phyloP scores from a whole-genome alignment of 2,888 invertebrate genomes.

The Drosophila neoperkinsi region DNA sequence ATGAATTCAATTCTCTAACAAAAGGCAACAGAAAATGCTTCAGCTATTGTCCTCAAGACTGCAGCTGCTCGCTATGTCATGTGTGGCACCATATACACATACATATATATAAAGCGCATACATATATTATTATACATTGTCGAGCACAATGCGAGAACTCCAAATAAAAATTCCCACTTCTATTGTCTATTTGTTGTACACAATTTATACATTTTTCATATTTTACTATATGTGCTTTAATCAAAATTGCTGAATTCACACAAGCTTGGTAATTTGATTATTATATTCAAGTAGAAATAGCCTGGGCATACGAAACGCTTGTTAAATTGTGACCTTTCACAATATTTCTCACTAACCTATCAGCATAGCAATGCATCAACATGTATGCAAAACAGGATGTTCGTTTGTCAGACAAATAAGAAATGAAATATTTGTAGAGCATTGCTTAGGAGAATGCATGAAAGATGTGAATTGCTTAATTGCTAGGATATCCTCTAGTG shows the following conservation, averaged over 20 bases:
- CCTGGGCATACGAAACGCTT: background rate
- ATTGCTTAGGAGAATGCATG: background rate
- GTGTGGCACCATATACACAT: background rate
- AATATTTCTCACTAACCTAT: conserved; percentile 20
- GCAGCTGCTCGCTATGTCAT: conserved; percentile 22
- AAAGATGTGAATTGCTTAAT: background rate
- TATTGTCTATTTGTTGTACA: conserved; percentile 30
- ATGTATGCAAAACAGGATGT: conserved; percentile 36
- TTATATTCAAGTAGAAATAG: background rate
- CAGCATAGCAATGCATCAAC: conserved; percentile 35
- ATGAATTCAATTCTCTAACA: conserved; percentile 53
- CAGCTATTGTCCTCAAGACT: conserved; percentile 50
- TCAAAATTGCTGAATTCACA: conserved; percentile 36
- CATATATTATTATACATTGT: conserved; percentile 41
- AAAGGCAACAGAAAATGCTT: conserved; percentile 32
- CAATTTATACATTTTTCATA: conserved; percentile 27
- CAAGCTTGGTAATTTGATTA: conserved; percentile 8
- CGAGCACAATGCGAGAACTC: conserved; percentile 51
- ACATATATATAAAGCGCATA: conserved; percentile 2
- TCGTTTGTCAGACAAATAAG: conserved; percentile 31
- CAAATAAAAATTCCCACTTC: conserved; percentile 39
- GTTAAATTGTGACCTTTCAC: conserved; percentile 12
- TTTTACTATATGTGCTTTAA: conserved; percentile 33
- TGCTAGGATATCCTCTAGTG: background rate
- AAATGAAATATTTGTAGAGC: conserved; percentile 23